phyloP scores from a whole-genome alignment of 2,888 invertebrate species.

The Drosophila meridionalis region DNA sequence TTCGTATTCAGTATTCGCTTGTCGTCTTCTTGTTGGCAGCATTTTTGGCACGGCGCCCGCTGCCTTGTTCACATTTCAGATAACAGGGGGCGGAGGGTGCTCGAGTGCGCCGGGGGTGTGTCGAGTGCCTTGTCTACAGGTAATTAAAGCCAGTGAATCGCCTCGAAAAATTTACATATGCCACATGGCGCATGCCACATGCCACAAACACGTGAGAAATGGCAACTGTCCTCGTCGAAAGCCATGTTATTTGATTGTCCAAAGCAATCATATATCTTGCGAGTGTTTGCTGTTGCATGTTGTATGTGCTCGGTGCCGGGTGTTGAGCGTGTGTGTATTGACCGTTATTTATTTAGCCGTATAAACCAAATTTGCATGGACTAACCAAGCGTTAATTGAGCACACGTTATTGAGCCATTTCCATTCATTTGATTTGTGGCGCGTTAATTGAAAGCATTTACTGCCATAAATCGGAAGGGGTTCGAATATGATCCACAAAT shows the following conservation, averaged over 20 bases:
- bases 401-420: constrained; percentile 42
- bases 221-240: constrained; percentile 59
- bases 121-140: constrained; percentile 68
- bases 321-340: neutral
- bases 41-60: constrained; percentile 68
- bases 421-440: constrained; percentile 23
- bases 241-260: constrained; percentile 72
- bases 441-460: constrained; percentile 20
- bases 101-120: neutral
- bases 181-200: constrained; percentile 38
- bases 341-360: constrained; percentile 33
- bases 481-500: neutral
- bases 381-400: constrained; percentile 46
- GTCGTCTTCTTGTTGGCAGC: constrained; percentile 19
- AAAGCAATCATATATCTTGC: constrained; percentile 46
- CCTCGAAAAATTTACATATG: constrained; percentile 68
- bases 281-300: neutral
- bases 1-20: constrained; percentile 22
- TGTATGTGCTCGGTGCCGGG: constrained; percentile 1
- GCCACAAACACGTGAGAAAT: constrained; percentile 61
- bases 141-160: constrained; percentile 66
- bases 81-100: neutral
- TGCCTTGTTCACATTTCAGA: constrained; percentile 66
- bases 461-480: neutral
- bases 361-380: constrained; percentile 31